These are phyloP conservation scores for Anthoptus insignis DNA, from an alignment of 2,888 invertebrate genomes.

Conservation along the genomic window DNA sequence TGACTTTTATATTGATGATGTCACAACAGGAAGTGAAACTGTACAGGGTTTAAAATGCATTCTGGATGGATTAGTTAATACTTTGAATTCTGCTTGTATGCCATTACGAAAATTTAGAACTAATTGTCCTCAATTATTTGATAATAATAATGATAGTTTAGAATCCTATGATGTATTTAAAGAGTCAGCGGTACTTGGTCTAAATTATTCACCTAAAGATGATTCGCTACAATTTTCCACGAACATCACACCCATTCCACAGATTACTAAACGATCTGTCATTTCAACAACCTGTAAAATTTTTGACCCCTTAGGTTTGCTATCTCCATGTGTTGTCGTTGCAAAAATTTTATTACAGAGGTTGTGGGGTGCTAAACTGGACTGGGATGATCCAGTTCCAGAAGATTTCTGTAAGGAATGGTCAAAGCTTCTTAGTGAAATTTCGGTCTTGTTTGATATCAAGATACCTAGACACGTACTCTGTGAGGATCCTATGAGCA, in stretches of 20 bases:
- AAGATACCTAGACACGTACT: not conserved
- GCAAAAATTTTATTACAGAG: conserved; percentile 16
- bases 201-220: conserved; percentile 14
- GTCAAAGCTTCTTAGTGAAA: not conserved
- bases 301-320: conserved; percentile 14
- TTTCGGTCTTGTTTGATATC: not conserved
- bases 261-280: conserved; percentile 5
- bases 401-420: conserved; percentile 8
- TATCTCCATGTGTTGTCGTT: conserved; percentile 15
- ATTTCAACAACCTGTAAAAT: conserved; percentile 16
- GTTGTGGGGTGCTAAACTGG: conserved; percentile 13
- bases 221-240: conserved; percentile 5
- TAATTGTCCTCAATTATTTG: conserved; percentile 10
- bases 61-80: not conserved
- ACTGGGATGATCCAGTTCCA: conserved; percentile 26
- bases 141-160: not conserved
- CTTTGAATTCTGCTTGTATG: conserved; percentile 9
- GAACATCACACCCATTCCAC: not conserved
- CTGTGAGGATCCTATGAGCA: not conserved
- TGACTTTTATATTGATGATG: conserved; percentile 13
- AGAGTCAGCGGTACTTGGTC: conserved; percentile 9
- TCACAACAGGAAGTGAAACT: conserved; percentile 11
- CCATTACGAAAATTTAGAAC: conserved; percentile 11
- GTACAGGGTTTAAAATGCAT: too few relatives aligned
- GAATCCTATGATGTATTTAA: not conserved